A percentile compares a stretch with the other conserved stretches of the same genome.
These are phyloP conservation scores for Labroides dimidiatus DNA, from an alignment of 2,797 vertebrate species.

Conservation along the genomic window DNA sequence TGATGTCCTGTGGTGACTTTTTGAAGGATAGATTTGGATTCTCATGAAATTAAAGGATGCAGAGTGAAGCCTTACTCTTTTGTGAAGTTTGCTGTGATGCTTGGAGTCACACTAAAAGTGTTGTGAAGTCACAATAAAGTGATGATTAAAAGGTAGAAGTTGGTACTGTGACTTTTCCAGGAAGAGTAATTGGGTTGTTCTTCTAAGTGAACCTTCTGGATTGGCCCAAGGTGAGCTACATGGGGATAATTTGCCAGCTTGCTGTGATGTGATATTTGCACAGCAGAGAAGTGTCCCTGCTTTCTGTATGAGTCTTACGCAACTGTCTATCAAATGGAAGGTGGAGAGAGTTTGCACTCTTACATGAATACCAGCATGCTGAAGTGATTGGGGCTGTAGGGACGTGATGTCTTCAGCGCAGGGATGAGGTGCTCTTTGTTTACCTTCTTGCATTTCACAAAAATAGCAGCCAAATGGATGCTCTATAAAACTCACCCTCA, in stretches of 20 bases:
- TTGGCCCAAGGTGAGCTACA: conserved; percentile 6
- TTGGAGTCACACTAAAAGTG: neutral
- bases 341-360: no score
- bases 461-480: neutral
- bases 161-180: neutral
- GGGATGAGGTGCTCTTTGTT: no score
- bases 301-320: neutral
- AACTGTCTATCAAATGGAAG: no score
- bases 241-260: neutral
- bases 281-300: neutral
- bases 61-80: conserved; percentile 13
- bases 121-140: neutral
- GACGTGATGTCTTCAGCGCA: no score
- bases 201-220: conserved; percentile 5
- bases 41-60: conserved; percentile 4
- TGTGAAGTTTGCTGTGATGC: neutral
- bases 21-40: conserved; percentile 1
- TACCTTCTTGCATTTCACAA: neutral
- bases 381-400: no score
- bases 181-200: neutral
- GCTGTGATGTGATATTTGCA: conserved; percentile 10
- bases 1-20: conserved; percentile 3
- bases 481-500: neutral
- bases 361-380: no score
- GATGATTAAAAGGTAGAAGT: neutral